These are phyloP conservation scores for Caenorhabditis remanei DNA, from an alignment of 1,140 invertebrate species.

Conservation along the genomic window DNA sequence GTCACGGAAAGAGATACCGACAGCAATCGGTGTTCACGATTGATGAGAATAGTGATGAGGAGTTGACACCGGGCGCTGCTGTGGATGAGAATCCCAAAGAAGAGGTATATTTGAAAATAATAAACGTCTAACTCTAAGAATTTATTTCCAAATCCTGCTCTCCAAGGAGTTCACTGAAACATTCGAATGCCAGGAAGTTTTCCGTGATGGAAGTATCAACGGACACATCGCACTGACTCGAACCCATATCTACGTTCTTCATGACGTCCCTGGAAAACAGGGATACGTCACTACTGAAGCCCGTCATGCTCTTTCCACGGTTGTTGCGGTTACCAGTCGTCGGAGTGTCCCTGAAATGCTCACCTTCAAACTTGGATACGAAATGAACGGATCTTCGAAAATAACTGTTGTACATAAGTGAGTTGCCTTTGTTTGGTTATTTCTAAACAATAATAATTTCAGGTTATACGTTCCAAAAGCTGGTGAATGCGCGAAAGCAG, in stretches of 20 bases:
- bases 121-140: too few relatives aligned
- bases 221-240: constrained; percentile 89
- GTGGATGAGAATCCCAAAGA: constrained; percentile 40
- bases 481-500: constrained; percentile 88
- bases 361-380: constrained; percentile 91
- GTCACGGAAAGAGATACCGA: constrained; percentile 53
- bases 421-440: background rate
- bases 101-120: constrained; percentile 2
- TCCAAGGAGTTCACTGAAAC: constrained; percentile 84
- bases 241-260: constrained; percentile 88
- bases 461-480: constrained; percentile 90
- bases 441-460: background rate
- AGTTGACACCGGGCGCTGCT: background rate
- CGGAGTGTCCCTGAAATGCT: constrained; percentile 93
- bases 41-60: constrained; percentile 60
- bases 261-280: constrained; percentile 84
- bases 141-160: constrained; percentile 24
- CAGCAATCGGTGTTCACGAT: constrained; percentile 59
- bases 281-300: constrained; percentile 88
- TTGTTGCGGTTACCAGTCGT: constrained; percentile 95
- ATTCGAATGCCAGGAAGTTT: constrained; percentile 91
- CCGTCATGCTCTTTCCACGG: constrained; percentile 86
- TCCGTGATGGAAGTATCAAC: constrained; percentile 80
- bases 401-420: constrained; percentile 87
- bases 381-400: constrained; percentile 82